Base-by-base conservation (phyloP, 2,888 invertebrate species). In the Melangyna quadrimaculata region DNA sequence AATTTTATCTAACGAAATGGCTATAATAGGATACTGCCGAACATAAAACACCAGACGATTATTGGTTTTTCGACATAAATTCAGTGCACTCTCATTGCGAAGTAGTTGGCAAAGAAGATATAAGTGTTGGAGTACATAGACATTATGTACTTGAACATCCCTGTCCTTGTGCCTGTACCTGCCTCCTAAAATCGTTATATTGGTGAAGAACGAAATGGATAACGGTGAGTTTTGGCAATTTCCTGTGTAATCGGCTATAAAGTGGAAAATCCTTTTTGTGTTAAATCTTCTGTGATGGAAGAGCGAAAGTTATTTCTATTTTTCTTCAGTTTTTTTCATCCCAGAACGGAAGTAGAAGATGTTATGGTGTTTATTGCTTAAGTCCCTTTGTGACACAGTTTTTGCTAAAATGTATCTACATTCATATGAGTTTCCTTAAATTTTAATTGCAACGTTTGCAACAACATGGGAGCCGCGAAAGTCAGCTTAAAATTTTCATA, bases 171-270 rank as follows among this genome's bases (percentile, higher is more conserved):
- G n/a, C n/a, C n/a, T 45, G n/a, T 61, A 37, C 22, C 14, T 45
- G 29, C 29, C 27, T 61, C 45, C 12, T 63, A 7, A 37, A 22
- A 22, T 63, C 27, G 22, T 57, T n/a, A n/a, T n/a, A n/a, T 45
- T 57, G n/a, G 10, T 51, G 17, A 29, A 78, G 32, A 83, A 55
- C 84, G 80, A 77, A 75, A 84, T 84, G 84, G 84, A 84, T 84
- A 84, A 72, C 80, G 75, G 84, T 84, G 45, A 84, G 84, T 84
- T 59, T 65, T 65, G n/a, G 43, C 29, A 51, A 61, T 53, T 63
- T 61, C 70, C 29, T 57, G 19, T 61, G 70, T 69, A 78, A 78
- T 77, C 71, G 71, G n/a, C 73, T 32, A 40, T 78, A 63, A 78
- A 77, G 37, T 71, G 19, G 48, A 32, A 65, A 70, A 69, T 67